Evolutionary conservation across 1,140 invertebrate species (phyloP), one percentile per base, ranked within the genome.

Genomic region (Zaprionus camerounensis): DNA sequence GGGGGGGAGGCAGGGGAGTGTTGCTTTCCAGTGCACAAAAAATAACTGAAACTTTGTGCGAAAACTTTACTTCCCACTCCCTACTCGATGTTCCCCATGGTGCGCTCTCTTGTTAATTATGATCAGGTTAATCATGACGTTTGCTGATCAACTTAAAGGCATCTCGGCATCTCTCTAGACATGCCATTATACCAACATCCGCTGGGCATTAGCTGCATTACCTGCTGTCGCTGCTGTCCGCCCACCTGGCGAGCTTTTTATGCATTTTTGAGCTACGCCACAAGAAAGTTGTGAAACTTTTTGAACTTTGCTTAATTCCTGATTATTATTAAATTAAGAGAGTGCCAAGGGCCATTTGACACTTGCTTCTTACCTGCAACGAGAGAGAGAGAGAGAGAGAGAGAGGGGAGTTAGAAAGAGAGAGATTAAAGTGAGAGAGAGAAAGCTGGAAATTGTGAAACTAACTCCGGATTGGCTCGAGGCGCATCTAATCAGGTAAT

Each of bases 311-410:
- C 57, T 69, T 69, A 74, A 69, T 74, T 69, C 56, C 53, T 76
- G 70, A 73, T 80, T 79, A 82, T 82, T 78, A 87, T 86, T 73
- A 82, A 79, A 82, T 85, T 86, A 85, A 79, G 77, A 58, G 58
- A 85, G 67, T 61, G 67, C 51, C 78, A 34, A 38, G 65, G 34
- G 56, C 41, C 66, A 17, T 20, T 71, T 69, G 57, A 62, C 51
- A 11, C 49, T 55, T 51, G 17, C 24, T 58, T 34, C 58, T 15
- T 68, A 74, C 71, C 71, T 74, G 57, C 17, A 63, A 70, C 7
- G 56, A 73, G 36, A 44, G 6, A 17, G 38, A 44, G 24, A 24
- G 53, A n/a, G 36, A 44, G 28, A 68, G 31, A 36, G 20, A 28
- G 20, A 26, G 24, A 1, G 17, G n/a, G 17, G 28, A 9, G 11